These are phyloP conservation scores for Pimephales promelas DNA, from an alignment of 2,113 vertebrate genomes.

Conservation along the genomic window DNA sequence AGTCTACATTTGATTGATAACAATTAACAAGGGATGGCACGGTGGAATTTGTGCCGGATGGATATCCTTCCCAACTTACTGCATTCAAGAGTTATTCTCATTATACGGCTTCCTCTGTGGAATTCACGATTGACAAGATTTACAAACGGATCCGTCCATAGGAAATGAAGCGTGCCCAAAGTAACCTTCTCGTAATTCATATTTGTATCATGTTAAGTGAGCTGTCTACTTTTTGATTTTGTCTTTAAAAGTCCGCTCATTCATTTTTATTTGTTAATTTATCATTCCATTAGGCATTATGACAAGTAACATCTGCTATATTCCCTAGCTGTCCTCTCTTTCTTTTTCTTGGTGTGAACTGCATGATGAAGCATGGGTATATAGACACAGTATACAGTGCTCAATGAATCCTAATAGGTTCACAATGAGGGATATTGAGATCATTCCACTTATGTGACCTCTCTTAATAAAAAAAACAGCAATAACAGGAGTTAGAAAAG, in stretches of 20 bases:
- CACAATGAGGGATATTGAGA: background rate
- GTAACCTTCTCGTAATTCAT: background rate
- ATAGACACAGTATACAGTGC: background rate
- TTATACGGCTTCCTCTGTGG: background rate
- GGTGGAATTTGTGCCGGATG: background rate
- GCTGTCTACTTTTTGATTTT: background rate
- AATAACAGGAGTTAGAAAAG: background rate
- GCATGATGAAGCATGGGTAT: background rate
- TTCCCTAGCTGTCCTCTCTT: slow-evolving; percentile 11
- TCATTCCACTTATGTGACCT: background rate
- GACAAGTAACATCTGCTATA: slow-evolving; percentile 3
- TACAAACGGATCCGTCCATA: background rate
- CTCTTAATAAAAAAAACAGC: background rate
- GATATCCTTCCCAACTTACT: background rate
- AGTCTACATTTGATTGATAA: background rate
- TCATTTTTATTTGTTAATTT: background rate
- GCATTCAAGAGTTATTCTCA: background rate
- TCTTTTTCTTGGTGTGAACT: slow-evolving; percentile 2
- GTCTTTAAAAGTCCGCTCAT: background rate
- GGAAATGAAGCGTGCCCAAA: background rate
- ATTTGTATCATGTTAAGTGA: background rate
- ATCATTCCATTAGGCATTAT: background rate
- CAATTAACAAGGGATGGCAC: slow-evolving; percentile 11
- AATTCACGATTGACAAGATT: background rate
- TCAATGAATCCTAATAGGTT: slow-evolving; percentile 27